These are phyloP conservation scores for Olivierus martensii DNA, from an alignment of 1,140 invertebrate species.

Conservation along the genomic window DNA sequence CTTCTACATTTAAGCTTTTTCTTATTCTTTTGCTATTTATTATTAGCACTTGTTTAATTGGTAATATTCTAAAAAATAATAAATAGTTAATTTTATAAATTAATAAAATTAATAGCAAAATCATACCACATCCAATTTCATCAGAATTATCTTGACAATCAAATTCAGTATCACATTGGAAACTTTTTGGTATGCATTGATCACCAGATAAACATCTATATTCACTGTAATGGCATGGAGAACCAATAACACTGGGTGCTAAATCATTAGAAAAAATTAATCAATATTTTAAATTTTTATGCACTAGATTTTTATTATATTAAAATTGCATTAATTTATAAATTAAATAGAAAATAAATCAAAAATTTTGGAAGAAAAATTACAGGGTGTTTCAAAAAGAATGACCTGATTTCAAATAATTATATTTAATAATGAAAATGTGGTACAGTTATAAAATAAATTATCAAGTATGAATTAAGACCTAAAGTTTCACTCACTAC, in stretches of 20 bases:
- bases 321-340: too few species aligned
- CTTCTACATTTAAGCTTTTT: too few species aligned
- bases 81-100: slow-evolving; percentile 9
- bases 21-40: too few species aligned
- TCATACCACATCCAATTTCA: slow-evolving; percentile 78
- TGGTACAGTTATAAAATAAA: too few species aligned
- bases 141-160: slow-evolving; percentile 83
- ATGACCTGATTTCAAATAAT: too few species aligned
- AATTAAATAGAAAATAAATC: too few species aligned
- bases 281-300: neutral
- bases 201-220: slow-evolving; percentile 57
- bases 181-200: slow-evolving; percentile 85
- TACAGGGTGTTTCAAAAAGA: too few species aligned
- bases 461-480: too few species aligned
- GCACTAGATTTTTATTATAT: too few species aligned
- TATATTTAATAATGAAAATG: too few species aligned
- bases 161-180: slow-evolving; percentile 77
- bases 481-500: too few species aligned
- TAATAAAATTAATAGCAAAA: neutral
- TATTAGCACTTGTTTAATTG: neutral
- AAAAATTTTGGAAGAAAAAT: too few species aligned
- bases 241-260: slow-evolving; percentile 31
- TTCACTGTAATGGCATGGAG: slow-evolving; percentile 60
- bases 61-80: neutral
- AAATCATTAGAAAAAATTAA: slow-evolving; percentile 8